Percentiles rank a stretch among this genome's conserved stretches.
These are phyloP conservation scores for Stomatorhinus walkeri DNA, from an alignment of 2,797 vertebrate species.

Conservation along the genomic window DNA sequence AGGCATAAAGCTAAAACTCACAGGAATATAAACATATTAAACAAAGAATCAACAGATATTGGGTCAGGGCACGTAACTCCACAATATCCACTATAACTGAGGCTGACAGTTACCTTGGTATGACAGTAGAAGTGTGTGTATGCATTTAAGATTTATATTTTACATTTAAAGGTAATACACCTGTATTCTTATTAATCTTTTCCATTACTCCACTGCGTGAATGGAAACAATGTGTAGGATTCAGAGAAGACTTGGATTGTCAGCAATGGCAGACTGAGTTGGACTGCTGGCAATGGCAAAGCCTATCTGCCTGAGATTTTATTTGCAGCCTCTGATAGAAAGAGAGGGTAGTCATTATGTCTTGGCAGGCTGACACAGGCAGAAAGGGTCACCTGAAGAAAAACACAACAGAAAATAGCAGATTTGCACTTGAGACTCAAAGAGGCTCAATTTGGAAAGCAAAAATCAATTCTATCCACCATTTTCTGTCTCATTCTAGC, in stretches of 20 bases:
- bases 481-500: conserved; percentile 37
- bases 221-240: not conserved
- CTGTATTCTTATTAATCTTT: not conserved
- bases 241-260: not conserved
- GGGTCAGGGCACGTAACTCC: not conserved
- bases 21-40: not conserved
- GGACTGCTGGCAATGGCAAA: conserved; percentile 36
- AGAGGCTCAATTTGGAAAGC: conserved; percentile 66
- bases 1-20: not conserved
- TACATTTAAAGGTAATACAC: not conserved
- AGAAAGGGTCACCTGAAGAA: conserved; percentile 73
- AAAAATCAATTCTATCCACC: conserved; percentile 67
- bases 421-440: conserved; percentile 57
- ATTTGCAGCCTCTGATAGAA: conserved; percentile 65
- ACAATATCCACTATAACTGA: not conserved
- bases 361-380: conserved; percentile 65
- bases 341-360: conserved; percentile 66
- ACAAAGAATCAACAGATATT: not conserved
- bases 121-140: not conserved
- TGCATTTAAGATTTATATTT: not conserved
- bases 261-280: not conserved
- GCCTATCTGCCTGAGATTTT: conserved; percentile 61
- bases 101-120: not conserved
- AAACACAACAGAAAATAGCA: conserved; percentile 61
- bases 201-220: not conserved